These are phyloP conservation scores for Burhinus bistriatus DNA, from an alignment of 2,113 vertebrate genomes.

Conservation along the genomic window DNA sequence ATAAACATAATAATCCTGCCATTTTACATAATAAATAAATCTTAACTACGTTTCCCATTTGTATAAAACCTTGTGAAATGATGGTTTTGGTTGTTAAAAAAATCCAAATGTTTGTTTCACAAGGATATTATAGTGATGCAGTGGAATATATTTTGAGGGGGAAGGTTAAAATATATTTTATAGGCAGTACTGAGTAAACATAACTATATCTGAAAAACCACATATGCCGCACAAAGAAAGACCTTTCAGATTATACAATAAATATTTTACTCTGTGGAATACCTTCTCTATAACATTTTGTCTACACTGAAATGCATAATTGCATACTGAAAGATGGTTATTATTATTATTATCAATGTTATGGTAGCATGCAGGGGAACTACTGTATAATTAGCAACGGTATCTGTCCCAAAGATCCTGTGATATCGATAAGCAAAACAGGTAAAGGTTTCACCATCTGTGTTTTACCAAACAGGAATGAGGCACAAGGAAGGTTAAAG, in stretches of 20 bases:
- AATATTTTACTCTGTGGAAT: background rate
- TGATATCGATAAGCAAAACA: background rate
- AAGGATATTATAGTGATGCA: conserved; percentile 18
- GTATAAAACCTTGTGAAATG: conserved; percentile 20
- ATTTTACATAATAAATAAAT: conserved; percentile 68
- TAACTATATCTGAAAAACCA: background rate
- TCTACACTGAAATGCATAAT: background rate
- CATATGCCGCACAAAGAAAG: background rate
- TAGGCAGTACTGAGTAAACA: background rate
- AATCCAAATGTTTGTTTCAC: conserved; percentile 43
- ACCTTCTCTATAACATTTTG: background rate
- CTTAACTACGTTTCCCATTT: conserved; percentile 35
- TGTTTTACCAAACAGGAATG: background rate
- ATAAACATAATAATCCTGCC: conserved; percentile 58
- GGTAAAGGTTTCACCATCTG: background rate
- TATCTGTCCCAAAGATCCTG: background rate
- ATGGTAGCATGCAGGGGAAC: background rate
- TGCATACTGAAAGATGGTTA: background rate
- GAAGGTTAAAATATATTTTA: conserved; percentile 27
- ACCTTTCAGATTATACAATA: background rate
- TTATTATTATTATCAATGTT: background rate
- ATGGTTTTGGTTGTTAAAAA: background rate
- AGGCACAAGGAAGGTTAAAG: background rate
- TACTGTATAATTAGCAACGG: background rate
- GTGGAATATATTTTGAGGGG: background rate